These are phyloP conservation scores for Anneissia japonica DNA, from an alignment of 35 echinoderm and acorn worm genomes.

Conservation along the genomic window DNA sequence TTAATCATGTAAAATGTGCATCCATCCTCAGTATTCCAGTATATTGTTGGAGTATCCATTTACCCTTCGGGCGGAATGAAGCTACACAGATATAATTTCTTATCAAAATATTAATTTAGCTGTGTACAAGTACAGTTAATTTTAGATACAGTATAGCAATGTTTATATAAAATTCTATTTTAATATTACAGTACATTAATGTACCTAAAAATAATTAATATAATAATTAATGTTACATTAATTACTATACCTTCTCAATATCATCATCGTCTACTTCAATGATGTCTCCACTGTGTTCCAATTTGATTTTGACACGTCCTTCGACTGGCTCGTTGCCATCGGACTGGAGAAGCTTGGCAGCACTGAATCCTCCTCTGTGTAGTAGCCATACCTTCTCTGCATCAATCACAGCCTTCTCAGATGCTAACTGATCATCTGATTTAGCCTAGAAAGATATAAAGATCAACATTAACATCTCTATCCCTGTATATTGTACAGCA, in stretches of 20 bases:
- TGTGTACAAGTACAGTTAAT: no score
- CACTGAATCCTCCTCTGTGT: constrained; percentile 74
- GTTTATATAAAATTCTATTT: background rate
- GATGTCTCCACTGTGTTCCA: constrained; percentile 68
- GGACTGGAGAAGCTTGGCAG: constrained; percentile 41
- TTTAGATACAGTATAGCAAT: no score
- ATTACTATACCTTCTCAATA: constrained; percentile 65
- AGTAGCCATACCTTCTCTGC: constrained; percentile 82
- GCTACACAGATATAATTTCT: no score
- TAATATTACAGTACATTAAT: background rate
- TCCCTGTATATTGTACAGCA: no score
- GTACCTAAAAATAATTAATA: background rate
- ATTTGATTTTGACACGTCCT: constrained; percentile 69
- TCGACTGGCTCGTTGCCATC: constrained; percentile 30
- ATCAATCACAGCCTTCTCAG: constrained; percentile 73
- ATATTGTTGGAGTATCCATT: no score
- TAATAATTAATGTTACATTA: background rate
- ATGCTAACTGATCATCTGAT: constrained; percentile 68
- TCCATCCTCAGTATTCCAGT: no score
- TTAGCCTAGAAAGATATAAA: constrained; percentile 62
- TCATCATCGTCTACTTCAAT: constrained; percentile 92
- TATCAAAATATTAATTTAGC: no score
- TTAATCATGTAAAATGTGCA: no score
- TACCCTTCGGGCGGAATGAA: no score
- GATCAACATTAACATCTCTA: background rate